A percentile compares a stretch with the other conserved stretches of the same genome.
phyloP scores from a whole-genome alignment of 2,888 invertebrate genomes.

The Nemotelus nigrinus region DNA sequence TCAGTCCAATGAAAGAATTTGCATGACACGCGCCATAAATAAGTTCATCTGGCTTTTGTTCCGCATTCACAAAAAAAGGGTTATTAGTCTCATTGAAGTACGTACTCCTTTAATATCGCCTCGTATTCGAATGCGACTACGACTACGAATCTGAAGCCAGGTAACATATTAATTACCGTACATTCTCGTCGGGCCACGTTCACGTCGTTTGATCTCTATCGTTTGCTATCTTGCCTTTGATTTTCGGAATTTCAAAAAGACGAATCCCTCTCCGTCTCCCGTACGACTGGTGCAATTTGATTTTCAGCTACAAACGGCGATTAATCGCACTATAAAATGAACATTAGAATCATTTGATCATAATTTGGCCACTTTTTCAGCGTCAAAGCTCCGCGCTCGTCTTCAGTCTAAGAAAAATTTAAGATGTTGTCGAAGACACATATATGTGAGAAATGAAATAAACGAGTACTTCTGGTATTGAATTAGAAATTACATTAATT shows the following conservation, averaged over 20 bases:
- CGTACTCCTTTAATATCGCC: conserved; percentile 37
- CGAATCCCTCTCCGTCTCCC: conserved; percentile 23
- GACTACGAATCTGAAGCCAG: background rate
- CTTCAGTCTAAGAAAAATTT: background rate
- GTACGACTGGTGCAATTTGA: conserved; percentile 18
- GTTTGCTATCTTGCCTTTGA: conserved; percentile 8
- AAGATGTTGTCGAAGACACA: background rate
- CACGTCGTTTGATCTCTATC: conserved; percentile 38
- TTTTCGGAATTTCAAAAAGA: conserved; percentile 33
- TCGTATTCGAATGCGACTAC: background rate
- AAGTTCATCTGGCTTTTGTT: conserved; percentile 53
- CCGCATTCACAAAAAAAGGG: conserved; percentile 46
- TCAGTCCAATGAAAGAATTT: conserved; percentile 51
- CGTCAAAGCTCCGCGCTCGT: background rate
- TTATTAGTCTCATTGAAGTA: conserved; percentile 48
- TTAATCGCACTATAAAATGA: conserved; percentile 32
- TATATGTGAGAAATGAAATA: conserved; percentile 9
- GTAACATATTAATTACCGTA: conserved; percentile 44
- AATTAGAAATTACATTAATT: background rate
- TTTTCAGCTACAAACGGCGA: conserved; percentile 24
- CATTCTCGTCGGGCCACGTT: conserved; percentile 21
- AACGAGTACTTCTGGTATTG: conserved; percentile 28
- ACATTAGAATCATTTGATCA: conserved; percentile 36
- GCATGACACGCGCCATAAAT: conserved; percentile 60
- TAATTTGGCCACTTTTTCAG: conserved; percentile 42